Conservation (phyloP, 2,888 invertebrate genomes). For the Scaptomyza parva region DNA sequence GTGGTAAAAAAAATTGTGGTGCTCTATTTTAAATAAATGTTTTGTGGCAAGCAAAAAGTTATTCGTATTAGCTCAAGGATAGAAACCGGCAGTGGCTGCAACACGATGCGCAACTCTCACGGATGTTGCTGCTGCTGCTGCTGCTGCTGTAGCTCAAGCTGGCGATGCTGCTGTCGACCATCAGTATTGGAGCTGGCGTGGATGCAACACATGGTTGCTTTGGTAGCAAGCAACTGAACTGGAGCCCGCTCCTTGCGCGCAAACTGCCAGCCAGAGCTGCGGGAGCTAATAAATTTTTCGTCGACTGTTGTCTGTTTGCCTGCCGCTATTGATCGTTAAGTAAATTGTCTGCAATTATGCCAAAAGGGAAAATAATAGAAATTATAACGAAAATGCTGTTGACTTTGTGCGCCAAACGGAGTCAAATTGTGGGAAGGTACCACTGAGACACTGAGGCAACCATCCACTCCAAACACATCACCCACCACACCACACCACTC, state of each 20-base stretch:
- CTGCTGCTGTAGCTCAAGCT: no score
- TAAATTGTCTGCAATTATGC: slow-evolving; percentile 82
- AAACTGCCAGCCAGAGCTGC: slow-evolving; percentile 60
- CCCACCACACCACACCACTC: slow-evolving; percentile 17
- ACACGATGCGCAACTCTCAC: slow-evolving; percentile 58
- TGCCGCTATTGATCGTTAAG: slow-evolving; percentile 81
- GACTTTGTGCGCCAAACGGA: slow-evolving; percentile 56
- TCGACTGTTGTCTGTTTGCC: slow-evolving; percentile 58
- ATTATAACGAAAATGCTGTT: slow-evolving; percentile 80
- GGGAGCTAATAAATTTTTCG: slow-evolving; percentile 79
- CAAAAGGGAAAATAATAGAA: slow-evolving; percentile 82
- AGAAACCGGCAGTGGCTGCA: slow-evolving; percentile 57
- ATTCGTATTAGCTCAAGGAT: slow-evolving; percentile 71
- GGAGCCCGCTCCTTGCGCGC: slow-evolving; percentile 19
- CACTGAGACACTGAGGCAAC: slow-evolving; percentile 7
- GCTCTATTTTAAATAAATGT: slow-evolving; percentile 78
- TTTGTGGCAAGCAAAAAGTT: slow-evolving; percentile 69
- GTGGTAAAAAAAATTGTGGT: slow-evolving; percentile 42
- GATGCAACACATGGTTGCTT: slow-evolving; percentile 66
- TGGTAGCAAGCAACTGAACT: slow-evolving; percentile 19
- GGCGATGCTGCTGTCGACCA: slow-evolving; percentile 40
- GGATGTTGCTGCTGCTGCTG: slow-evolving; percentile 43
- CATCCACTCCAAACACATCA: slow-evolving; percentile 11
- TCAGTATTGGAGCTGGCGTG: slow-evolving; percentile 53
- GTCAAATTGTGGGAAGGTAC: slow-evolving; percentile 66